phyloP scores from a whole-genome alignment of 2,888 invertebrate species.

The Melanotus villosus region DNA sequence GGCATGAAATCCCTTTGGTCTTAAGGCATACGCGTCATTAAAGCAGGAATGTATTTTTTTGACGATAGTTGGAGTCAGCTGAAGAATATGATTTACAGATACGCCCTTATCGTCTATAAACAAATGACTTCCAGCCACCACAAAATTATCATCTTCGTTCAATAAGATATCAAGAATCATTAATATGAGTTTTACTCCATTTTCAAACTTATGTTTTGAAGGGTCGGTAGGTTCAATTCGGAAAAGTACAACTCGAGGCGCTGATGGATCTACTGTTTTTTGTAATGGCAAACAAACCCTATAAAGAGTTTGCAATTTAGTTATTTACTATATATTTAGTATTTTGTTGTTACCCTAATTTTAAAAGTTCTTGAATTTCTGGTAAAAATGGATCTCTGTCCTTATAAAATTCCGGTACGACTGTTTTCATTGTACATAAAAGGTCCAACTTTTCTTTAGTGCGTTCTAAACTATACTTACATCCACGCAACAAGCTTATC shows the following conservation, averaged over 20 bases:
- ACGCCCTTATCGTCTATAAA: constrained; percentile 71
- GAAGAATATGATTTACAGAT: constrained; percentile 67
- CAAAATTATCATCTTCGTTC: constrained; percentile 75
- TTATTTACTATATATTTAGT: too few relatives aligned
- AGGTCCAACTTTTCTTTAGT: constrained; percentile 73
- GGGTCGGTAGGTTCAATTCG: not conserved
- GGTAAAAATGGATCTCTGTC: constrained; percentile 68
- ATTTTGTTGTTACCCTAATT: constrained; percentile 63
- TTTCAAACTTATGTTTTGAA: not conserved
- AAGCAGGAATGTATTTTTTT: constrained; percentile 68
- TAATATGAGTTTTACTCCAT: constrained; percentile 63
- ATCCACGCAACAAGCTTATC: constrained; percentile 70
- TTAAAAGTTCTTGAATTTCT: constrained; percentile 59
- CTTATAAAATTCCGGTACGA: constrained; percentile 73
- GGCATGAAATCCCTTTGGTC: constrained; percentile 71
- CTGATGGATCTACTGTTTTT: constrained; percentile 7
- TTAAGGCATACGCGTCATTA: constrained; percentile 74
- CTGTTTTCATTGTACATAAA: constrained; percentile 72
- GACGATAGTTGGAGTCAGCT: constrained; percentile 71
- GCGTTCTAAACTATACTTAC: constrained; percentile 72
- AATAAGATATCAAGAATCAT: constrained; percentile 74
- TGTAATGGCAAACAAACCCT: constrained; percentile 12
- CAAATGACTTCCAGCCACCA: constrained; percentile 70
- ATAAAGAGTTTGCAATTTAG: not conserved
- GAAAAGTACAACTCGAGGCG: constrained; percentile 2